Conservation (phyloP, 2,797 vertebrate genomes). For the Pangasius sanitwongsei region DNA sequence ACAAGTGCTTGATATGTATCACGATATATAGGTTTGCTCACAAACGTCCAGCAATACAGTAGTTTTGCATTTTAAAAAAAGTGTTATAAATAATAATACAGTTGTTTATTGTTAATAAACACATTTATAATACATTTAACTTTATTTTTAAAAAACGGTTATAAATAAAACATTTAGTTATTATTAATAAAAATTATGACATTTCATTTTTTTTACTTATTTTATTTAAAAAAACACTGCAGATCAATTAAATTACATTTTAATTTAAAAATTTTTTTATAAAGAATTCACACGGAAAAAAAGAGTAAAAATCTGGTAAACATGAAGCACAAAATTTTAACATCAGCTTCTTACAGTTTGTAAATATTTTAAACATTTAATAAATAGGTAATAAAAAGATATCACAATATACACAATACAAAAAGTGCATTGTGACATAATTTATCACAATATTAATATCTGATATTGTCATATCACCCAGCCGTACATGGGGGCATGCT, state of each 20-base stretch:
- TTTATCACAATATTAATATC: background rate
- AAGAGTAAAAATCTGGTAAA: background rate
- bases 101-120: background rate
- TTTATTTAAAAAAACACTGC: no score
- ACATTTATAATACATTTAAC: background rate
- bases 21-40: background rate
- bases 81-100: background rate
- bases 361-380: background rate
- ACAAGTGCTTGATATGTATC: background rate
- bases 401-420: background rate
- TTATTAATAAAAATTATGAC: background rate
- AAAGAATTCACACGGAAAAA: background rate
- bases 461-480: background rate
- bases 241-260: no score
- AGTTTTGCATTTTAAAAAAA: background rate
- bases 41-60: background rate
- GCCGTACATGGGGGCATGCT: background rate
- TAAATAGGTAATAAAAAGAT: background rate
- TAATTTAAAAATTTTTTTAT: no score
- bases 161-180: background rate
- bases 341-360: background rate
- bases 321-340: background rate
- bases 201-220: background rate
- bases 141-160: background rate
- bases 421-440: background rate